Evolutionary conservation across 2,797 vertebrate species (phyloP).

Genomic region (Myripristis jacobus): DNA sequence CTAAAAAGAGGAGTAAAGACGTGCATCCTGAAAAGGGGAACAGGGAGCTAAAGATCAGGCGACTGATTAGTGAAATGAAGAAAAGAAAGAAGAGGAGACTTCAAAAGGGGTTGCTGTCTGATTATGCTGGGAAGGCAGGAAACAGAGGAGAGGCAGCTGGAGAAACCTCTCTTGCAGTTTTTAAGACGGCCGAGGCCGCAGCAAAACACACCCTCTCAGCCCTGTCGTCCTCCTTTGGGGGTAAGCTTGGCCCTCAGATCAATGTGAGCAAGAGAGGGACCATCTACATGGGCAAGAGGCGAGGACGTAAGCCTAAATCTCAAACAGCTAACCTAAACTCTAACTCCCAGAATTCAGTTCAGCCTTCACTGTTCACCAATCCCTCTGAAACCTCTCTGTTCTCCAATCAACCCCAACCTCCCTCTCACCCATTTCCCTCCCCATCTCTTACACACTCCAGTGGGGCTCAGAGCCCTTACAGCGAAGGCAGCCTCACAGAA

Average conservation of each 20-base stretch:
- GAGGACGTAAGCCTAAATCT: slow-evolving; percentile 96
- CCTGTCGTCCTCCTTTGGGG: slow-evolving; percentile 94
- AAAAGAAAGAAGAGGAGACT: slow-evolving; percentile 96
- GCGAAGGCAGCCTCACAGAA: slow-evolving; percentile 91
- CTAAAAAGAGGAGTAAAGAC: slow-evolving; percentile 71
- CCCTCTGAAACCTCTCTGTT: slow-evolving; percentile 76
- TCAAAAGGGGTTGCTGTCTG: slow-evolving; percentile 89
- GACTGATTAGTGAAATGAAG: slow-evolving; percentile 96
- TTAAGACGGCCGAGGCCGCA: slow-evolving; percentile 69
- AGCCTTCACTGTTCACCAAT: slow-evolving; percentile 67
- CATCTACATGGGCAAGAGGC: slow-evolving; percentile 98
- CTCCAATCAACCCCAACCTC: slow-evolving; percentile 81
- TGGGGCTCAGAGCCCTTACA: slow-evolving; percentile 92
- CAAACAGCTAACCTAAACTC: slow-evolving; percentile 52
- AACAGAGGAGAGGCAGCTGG: slow-evolving; percentile 56
- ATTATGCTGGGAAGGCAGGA: slow-evolving; percentile 72
- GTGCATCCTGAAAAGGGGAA: slow-evolving; percentile 84
- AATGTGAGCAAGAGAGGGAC: slow-evolving; percentile 99
- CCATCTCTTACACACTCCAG: slow-evolving; percentile 89
- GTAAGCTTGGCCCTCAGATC: slow-evolving; percentile 95
- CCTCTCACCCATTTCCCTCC: slow-evolving; percentile 86
- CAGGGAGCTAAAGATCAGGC: slow-evolving; percentile 93
- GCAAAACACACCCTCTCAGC: slow-evolving; percentile 86
- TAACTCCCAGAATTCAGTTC: slow-evolving; percentile 57
- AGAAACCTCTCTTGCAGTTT: slow-evolving; percentile 59